phyloP scores from a whole-genome alignment of 2,113 vertebrate species.

The Stegostoma tigrinum region DNA sequence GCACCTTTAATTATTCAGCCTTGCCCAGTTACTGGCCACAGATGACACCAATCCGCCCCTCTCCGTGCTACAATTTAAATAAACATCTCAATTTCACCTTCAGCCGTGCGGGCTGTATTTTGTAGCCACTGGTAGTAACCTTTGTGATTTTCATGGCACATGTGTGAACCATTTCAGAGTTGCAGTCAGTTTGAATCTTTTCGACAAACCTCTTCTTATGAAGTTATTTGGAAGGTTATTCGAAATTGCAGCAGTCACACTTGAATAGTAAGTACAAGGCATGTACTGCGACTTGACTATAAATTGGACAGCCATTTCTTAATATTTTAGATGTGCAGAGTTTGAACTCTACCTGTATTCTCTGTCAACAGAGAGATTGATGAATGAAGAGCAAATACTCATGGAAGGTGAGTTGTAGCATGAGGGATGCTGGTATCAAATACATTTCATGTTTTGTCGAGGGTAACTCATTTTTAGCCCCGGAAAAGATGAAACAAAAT shows the following conservation, averaged over 20 bases:
- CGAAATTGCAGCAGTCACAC: background rate
- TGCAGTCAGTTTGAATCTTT: background rate
- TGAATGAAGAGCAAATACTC: background rate
- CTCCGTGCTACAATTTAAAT: background rate
- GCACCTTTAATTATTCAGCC: background rate
- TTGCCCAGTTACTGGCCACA: background rate
- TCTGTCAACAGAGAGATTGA: conserved; percentile 24
- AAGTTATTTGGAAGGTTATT: background rate
- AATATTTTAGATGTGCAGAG: background rate
- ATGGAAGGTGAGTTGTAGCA: background rate
- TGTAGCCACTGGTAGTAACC: background rate
- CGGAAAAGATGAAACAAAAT: background rate
- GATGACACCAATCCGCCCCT: background rate
- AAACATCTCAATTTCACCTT: background rate
- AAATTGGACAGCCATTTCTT: background rate
- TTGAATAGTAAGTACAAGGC: background rate
- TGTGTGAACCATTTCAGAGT: background rate
- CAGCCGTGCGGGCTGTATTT: background rate
- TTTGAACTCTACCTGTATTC: conserved; percentile 10
- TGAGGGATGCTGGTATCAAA: background rate
- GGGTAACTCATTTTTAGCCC: background rate
- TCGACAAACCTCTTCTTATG: background rate
- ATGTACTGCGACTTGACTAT: background rate
- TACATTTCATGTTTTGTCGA: background rate
- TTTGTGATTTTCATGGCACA: background rate